Evolutionary conservation across 2,797 vertebrate genomes (phyloP).

Genomic region (Enteromius mattozi): DNA sequence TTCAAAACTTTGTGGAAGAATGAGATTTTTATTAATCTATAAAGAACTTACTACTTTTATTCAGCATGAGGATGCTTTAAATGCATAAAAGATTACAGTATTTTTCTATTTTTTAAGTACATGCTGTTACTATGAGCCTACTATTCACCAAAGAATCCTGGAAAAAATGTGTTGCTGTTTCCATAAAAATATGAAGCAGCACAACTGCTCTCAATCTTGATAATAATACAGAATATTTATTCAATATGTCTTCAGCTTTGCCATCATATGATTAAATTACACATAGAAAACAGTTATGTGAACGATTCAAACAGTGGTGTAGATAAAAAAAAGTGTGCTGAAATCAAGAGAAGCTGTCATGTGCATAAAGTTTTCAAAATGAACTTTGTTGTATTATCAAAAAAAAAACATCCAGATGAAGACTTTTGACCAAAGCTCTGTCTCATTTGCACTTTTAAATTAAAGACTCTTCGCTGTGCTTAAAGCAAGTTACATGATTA

Average conservation of each 20-base stretch:
- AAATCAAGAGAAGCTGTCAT: neutral
- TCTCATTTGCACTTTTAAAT: constrained; percentile 41
- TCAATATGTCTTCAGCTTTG: neutral
- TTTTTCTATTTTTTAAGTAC: neutral
- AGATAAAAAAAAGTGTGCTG: neutral
- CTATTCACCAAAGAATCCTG: neutral
- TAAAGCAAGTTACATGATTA: constrained; percentile 49
- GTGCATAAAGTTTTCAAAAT: neutral
- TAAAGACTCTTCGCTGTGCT: constrained; percentile 26
- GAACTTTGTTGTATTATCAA: neutral
- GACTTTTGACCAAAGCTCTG: neutral
- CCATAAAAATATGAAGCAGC: neutral
- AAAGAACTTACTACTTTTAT: neutral
- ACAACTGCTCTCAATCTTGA: neutral
- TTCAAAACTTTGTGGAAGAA: neutral
- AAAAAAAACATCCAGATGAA: neutral
- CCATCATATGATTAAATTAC: neutral
- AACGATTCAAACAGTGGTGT: neutral
- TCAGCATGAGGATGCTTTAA: neutral
- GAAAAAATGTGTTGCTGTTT: neutral
- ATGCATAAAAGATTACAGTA: neutral
- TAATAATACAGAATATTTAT: neutral
- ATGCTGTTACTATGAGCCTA: neutral
- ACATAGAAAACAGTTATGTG: neutral
- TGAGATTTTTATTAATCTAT: neutral